Conservation (phyloP, 35 echinoderm and acorn worm genomes). For the Anneissia japonica region DNA sequence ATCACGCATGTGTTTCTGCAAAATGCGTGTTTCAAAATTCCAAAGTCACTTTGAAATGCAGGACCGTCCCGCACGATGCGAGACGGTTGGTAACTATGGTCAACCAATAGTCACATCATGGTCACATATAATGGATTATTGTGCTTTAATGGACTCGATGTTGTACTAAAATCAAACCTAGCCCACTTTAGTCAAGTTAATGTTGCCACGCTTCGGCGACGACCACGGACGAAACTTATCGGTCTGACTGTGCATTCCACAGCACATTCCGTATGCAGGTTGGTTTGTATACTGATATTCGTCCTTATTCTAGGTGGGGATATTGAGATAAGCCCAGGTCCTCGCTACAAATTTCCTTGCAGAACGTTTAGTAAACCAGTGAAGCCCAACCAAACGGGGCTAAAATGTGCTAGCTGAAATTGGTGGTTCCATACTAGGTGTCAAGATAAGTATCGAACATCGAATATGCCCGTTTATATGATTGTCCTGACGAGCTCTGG, state of each 20-base stretch:
- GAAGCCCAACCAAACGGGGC: constrained; percentile 41
- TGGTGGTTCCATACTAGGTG: constrained; percentile 40
- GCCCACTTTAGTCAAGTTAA: too few relatives aligned
- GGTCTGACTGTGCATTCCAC: neutral
- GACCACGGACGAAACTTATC: neutral
- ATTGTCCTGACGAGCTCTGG: neutral
- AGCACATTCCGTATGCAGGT: neutral
- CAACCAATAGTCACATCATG: too few relatives aligned
- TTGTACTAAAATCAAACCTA: too few relatives aligned
- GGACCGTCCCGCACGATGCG: too few relatives aligned
- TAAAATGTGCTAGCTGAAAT: constrained; percentile 30
- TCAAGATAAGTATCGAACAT: neutral
- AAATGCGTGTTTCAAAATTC: too few relatives aligned
- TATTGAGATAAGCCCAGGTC: constrained; percentile 45
- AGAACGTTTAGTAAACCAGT: constrained; percentile 41
- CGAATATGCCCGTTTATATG: too few relatives aligned
- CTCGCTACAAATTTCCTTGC: constrained; percentile 41
- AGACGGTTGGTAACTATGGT: too few relatives aligned
- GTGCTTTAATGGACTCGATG: too few relatives aligned
- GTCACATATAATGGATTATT: too few relatives aligned
- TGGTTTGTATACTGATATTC: neutral
- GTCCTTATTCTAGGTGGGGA: constrained; percentile 29
- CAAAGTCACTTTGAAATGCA: too few relatives aligned
- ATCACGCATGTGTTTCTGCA: too few relatives aligned
- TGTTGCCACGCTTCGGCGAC: neutral